Conservation (phyloP, 2,113 vertebrate species). For the Mastomys coucha region DNA sequence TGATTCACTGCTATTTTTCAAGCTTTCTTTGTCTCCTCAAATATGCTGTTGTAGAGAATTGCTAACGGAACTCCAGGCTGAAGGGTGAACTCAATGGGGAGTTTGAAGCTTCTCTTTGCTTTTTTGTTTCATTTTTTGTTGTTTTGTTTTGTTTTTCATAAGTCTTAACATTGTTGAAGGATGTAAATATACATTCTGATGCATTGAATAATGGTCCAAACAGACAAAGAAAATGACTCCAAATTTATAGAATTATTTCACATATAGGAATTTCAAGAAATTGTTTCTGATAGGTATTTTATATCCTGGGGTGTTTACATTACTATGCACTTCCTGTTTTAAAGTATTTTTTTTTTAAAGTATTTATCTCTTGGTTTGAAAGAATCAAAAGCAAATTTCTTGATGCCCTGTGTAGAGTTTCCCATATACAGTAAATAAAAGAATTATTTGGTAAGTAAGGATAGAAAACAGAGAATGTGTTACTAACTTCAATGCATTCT, state of each 20-base stretch:
- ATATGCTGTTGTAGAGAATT: not conserved
- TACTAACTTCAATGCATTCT: not conserved
- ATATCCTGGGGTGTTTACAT: not conserved
- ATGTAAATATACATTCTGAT: not conserved
- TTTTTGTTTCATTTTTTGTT: not conserved
- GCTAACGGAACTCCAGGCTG: not conserved
- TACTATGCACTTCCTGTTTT: not conserved
- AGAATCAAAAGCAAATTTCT: not conserved
- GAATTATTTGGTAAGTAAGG: not conserved
- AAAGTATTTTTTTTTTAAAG: not conserved
- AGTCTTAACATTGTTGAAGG: not conserved
- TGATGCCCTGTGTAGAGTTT: not conserved
- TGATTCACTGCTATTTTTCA: constrained; percentile 10
- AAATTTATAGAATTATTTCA: constrained; percentile 33
- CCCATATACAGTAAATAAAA: not conserved
- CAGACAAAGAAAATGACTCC: not conserved
- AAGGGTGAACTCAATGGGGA: not conserved
- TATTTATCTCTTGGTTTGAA: not conserved
- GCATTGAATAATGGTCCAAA: not conserved
- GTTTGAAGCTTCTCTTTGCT: not conserved
- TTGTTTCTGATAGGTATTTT: constrained; percentile 46
- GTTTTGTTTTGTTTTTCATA: not conserved
- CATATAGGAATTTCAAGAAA: constrained; percentile 7
- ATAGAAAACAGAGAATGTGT: not conserved
- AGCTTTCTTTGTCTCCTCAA: not conserved